Base-by-base conservation (phyloP, 1,140 invertebrate genomes). In the Spodoptera frugiperda region DNA sequence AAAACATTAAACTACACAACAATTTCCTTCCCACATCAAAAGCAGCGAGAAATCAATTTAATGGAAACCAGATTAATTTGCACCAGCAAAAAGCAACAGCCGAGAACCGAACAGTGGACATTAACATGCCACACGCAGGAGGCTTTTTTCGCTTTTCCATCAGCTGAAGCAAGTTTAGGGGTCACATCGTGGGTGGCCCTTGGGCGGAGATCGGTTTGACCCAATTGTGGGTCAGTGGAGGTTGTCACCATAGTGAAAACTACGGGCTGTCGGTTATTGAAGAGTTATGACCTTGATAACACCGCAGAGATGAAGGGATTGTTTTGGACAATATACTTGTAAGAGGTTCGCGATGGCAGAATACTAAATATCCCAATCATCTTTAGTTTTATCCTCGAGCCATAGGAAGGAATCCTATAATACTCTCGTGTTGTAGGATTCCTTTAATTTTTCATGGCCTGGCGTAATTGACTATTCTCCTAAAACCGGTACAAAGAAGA, bases 31-130 rank as follows among this genome's bases (percentile, higher is more conserved):
- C 11, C 33, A 72, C 68, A n/a, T 15, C 30, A 25, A 12, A 72
- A 53, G 39, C 51, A 49, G 49, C 21, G 67, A 57, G 48, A 72
- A 72, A 72, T 72, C 51, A 72, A 72, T 72, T 72, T 55, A 72
- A 72, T 72, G 57, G 54, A 57, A 57, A 55, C 33, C 51, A 72
- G 51, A 72, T 72, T 72, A 68, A 72, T 14, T 67, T 44, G 30
- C 33, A 39, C 6, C 33, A 39, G 33, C 44, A 57, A 72, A 71
- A 55, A 72, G 33, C 17, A 21, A 17, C 68, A 57, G 44, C 19
- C 68, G 67, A 21, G 68, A 44, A 72, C 53, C 39, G 68, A 72
- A 57, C 30, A 11, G 10, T 17, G 33, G 15, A 57, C 53, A 72
- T 72, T 72, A 72, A 72, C 55, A 72, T 68, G 65, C 65, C 65